Evolutionary conservation across 2,113 vertebrate genomes (phyloP), one percentile per base, ranked within the genome.

Genomic region (Bujurquina vittata): DNA sequence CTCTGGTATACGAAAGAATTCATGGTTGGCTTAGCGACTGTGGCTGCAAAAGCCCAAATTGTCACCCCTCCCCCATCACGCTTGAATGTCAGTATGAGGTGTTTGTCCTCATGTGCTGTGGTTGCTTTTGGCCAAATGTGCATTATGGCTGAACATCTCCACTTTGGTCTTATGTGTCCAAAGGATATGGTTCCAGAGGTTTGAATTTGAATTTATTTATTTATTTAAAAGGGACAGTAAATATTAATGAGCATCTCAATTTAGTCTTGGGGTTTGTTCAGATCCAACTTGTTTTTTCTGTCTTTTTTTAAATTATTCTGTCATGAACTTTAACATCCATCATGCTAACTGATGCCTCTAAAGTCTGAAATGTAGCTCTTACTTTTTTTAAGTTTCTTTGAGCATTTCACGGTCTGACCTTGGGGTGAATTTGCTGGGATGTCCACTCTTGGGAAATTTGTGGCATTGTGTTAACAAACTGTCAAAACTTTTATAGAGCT

Each of bases 241-340:
- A 35, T 35, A 35, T 9, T 35, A 35, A 35, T 35, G 35, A 35
- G 9, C 35, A 35, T 35, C 35, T 35, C 35, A 35, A 9, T 9
- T 7, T 7, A 67, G 22, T 67, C 14, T 67, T 65, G 0, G 0
- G 7, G 37, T 46, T 67, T 1, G 63, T 49, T 49, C 63, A 67
- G 63, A 67, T 29, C 26, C 8, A 67, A 29, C 23, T 49, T 52
- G 49, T 20, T 7, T 35, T 35, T 35, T 52, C 7, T 0, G 7
- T 18, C 17, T 18, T 29, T 46, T 67, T 67, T 22, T 67, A 22
- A 22, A 0, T 11, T 15, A 1, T 18, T 0, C 40, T 46, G 3
- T 26, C 22, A 49, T 26, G 15, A 67, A 49, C 14, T 26, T 17
- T 5, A 18, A 46, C 0, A 46, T 67, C 26, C 18, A 46, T 26